Conservation (phyloP, 2,797 vertebrate genomes). For the Falco rusticolus region DNA sequence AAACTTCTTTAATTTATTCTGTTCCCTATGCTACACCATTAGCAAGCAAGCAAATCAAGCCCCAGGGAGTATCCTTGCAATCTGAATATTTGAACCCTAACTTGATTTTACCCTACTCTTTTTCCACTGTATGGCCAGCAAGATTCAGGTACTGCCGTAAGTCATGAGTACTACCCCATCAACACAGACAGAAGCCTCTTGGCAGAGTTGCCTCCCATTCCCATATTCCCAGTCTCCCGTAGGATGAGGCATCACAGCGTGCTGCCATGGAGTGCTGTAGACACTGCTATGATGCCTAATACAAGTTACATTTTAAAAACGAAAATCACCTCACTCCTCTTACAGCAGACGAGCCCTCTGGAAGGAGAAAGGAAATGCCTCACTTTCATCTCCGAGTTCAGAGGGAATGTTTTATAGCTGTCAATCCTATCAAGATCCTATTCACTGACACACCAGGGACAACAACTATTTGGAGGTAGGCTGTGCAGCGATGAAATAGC, state of each 20-base stretch:
- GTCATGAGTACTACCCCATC: neutral
- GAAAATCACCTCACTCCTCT: neutral
- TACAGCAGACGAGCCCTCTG: neutral
- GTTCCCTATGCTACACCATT: neutral
- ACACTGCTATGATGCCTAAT: neutral
- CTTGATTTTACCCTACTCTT: neutral
- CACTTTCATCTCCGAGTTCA: conserved; percentile 62
- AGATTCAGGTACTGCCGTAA: neutral
- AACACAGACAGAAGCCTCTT: neutral
- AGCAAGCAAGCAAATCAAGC: neutral
- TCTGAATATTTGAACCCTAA: neutral
- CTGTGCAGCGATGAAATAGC: neutral
- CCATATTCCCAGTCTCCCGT: neutral
- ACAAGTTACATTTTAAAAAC: neutral
- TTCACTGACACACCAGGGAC: neutral
- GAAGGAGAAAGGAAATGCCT: conserved; percentile 24
- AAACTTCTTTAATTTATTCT: neutral
- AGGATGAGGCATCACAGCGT: neutral
- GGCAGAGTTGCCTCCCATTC: neutral
- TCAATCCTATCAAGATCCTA: neutral
- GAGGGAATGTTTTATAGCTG: conserved; percentile 57
- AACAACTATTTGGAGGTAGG: neutral
- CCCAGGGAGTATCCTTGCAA: neutral
- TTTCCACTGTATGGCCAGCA: neutral
- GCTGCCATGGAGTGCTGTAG: neutral